Evolutionary conservation across 2,888 invertebrate genomes (phyloP).

Genomic region (Gymnoscelis rufifasciata): DNA sequence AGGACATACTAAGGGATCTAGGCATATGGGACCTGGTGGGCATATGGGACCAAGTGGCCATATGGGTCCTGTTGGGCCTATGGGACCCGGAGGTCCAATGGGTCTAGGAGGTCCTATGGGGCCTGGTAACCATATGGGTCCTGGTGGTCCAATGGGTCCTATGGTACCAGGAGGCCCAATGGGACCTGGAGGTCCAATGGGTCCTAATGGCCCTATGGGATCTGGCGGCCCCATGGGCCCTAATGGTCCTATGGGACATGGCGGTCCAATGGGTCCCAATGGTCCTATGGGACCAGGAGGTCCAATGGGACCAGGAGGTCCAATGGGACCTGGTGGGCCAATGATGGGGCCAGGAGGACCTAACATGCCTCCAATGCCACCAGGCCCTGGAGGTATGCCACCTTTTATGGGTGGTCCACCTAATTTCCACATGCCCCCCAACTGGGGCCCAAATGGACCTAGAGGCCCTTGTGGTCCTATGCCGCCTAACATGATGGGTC

Average conservation of each 20-base stretch:
- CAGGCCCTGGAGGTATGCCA: conserved; percentile 25
- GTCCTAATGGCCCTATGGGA: conserved; percentile 23
- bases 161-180: conserved; percentile 24
- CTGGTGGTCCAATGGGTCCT: conserved; percentile 17
- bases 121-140: too few relatives aligned
- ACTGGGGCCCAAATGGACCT: conserved; percentile 64
- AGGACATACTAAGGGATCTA: too few relatives aligned
- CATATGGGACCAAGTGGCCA: too few relatives aligned
- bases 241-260: conserved; percentile 10
- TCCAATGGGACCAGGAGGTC: conserved; percentile 23
- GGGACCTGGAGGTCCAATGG: conserved; percentile 31
- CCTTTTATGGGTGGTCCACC: conserved; percentile 57
- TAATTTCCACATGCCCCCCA: conserved; percentile 63
- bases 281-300: conserved; percentile 7
- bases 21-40: conserved; percentile 16
- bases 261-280: conserved; percentile 22
- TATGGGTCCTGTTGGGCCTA: too few relatives aligned
- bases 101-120: too few relatives aligned
- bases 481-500: conserved; percentile 51
- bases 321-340: conserved; percentile 4
- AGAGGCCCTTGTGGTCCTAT: conserved; percentile 45
- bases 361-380: conserved; percentile 44
- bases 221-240: conserved; percentile 22
- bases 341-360: conserved; percentile 40
- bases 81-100: too few relatives aligned